Base-by-base conservation (phyloP, 2,888 invertebrate genomes). In the Limenitis camilla region DNA sequence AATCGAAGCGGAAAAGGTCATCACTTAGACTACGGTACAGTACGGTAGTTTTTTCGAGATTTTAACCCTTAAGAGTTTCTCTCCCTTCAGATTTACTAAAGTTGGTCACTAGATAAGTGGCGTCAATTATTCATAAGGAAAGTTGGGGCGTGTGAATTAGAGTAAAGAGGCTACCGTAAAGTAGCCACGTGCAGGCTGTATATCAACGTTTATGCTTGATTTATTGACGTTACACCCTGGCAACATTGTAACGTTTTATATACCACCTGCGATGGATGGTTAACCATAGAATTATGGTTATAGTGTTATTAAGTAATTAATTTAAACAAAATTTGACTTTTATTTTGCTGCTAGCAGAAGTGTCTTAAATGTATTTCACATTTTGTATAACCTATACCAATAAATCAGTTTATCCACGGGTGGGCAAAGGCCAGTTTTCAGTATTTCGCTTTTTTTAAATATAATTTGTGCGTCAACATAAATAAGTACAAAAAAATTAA, bases 191-290 rank as follows among this genome's bases (percentile, higher is more conserved):
- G 46, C 42, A 30, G 49, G 42, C 52, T 10, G 49, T 53, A 53
- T 32, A 49, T 56, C 55, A 53, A 36, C 39, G 33, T 48, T 47
- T 46, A 46, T 42, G 42, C 40, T 48, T 56, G 45, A 56, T 52
- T 53, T 56, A 56, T 56, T n/a, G 49, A 33, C 40, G 44, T 28
- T 40, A 46, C 49, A 56, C 35, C 46, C 44, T 52, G 49, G 35
- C 19, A 42, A 31, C 42, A 27, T 41, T 40, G 30, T 48, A 36
- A 33, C 11, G 9, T 28, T 35, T 36, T 38, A 11, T 36, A 40
- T 33, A 30, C 8, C n/a, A 40, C n/a, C 27, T 40, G 27, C 28
- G 5, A 27, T 40, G 28, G 42, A 11, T 42, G 5, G n/a, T n/a
- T 42, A 32, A 42, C 10, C 19, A 42, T 42, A 11, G 30, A 31